Conservation (phyloP, 2,113 vertebrate genomes). For the Ornithorhynchus anatinus region DNA sequence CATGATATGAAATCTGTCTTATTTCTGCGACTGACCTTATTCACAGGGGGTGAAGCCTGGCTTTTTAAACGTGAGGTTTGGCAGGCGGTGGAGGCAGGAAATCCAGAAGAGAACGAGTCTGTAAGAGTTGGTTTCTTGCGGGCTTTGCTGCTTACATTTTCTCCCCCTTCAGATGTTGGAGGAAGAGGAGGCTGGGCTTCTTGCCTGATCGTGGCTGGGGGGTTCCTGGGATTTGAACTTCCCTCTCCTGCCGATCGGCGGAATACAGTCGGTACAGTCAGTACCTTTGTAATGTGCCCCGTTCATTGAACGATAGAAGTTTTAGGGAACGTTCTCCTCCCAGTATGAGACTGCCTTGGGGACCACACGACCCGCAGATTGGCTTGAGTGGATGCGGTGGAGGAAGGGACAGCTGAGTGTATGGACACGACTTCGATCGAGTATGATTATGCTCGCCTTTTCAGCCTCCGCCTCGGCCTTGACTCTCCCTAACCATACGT, state of each 20-base stretch:
- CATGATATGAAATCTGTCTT: slow-evolving; percentile 48
- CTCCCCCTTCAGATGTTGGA: slow-evolving; percentile 12
- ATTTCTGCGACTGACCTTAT: slow-evolving; percentile 54
- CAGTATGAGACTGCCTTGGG: too few species aligned
- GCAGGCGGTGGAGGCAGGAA: slow-evolving; percentile 54
- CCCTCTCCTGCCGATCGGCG: not conserved
- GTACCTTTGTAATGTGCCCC: too few species aligned
- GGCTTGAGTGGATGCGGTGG: too few species aligned
- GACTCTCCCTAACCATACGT: too few species aligned
- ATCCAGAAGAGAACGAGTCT: slow-evolving; percentile 57
- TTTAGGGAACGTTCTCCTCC: too few species aligned
- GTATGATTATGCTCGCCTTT: too few species aligned
- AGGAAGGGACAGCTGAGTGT: too few species aligned
- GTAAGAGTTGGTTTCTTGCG: slow-evolving; percentile 37
- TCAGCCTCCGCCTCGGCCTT: too few species aligned
- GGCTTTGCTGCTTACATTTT: slow-evolving; percentile 22
- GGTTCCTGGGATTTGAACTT: slow-evolving; percentile 24
- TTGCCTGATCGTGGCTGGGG: slow-evolving; percentile 16
- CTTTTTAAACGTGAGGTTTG: slow-evolving; percentile 60
- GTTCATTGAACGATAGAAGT: too few species aligned
- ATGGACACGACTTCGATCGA: too few species aligned
- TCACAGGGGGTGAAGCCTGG: slow-evolving; percentile 53
- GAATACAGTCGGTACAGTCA: too few species aligned
- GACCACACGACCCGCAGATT: too few species aligned
- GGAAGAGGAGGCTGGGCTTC: not conserved